These are phyloP conservation scores for Verasper variegatus DNA, from an alignment of 2,113 vertebrate species.

Conservation along the genomic window DNA sequence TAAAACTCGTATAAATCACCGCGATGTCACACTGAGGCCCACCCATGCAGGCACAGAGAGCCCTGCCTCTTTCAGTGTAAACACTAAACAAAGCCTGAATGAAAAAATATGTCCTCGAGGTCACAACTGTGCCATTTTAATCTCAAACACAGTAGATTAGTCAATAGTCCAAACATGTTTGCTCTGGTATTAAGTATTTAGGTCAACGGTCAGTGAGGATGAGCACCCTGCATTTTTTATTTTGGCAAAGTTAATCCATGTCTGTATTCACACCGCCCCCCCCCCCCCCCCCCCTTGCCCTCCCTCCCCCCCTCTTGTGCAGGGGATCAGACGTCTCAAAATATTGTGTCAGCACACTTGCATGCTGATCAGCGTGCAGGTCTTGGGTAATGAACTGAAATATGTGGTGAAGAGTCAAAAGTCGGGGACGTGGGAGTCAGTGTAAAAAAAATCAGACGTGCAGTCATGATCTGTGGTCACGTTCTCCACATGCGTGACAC, in stretches of 20 bases:
- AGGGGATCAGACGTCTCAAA: slow-evolving; percentile 41
- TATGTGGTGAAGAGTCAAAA: slow-evolving; percentile 36
- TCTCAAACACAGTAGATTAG: slow-evolving; percentile 42
- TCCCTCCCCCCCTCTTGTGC: not conserved
- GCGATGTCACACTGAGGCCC: not conserved
- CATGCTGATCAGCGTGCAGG: slow-evolving; percentile 40
- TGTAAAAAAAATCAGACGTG: slow-evolving; percentile 2
- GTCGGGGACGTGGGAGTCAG: slow-evolving; percentile 37
- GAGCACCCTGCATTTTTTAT: slow-evolving; percentile 41
- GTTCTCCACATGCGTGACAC: not conserved
- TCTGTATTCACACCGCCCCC: slow-evolving; percentile 4
- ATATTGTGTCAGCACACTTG: slow-evolving; percentile 62
- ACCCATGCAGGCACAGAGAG: not conserved
- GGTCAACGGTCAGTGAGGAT: slow-evolving; percentile 59
- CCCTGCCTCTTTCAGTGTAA: not conserved
- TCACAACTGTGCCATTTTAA: slow-evolving; percentile 30
- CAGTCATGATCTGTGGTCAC: slow-evolving; percentile 7
- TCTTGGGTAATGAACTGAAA: slow-evolving; percentile 55
- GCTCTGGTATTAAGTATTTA: slow-evolving; percentile 76
- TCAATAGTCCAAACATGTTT: slow-evolving; percentile 53
- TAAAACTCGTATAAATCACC: not conserved
- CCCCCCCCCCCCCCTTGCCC: not conserved
- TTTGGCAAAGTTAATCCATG: slow-evolving; percentile 63
- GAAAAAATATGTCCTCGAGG: slow-evolving; percentile 4
- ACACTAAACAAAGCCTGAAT: slow-evolving; percentile 27